phyloP scores from a whole-genome alignment of 2,113 vertebrate species.

The Clarias magur region DNA sequence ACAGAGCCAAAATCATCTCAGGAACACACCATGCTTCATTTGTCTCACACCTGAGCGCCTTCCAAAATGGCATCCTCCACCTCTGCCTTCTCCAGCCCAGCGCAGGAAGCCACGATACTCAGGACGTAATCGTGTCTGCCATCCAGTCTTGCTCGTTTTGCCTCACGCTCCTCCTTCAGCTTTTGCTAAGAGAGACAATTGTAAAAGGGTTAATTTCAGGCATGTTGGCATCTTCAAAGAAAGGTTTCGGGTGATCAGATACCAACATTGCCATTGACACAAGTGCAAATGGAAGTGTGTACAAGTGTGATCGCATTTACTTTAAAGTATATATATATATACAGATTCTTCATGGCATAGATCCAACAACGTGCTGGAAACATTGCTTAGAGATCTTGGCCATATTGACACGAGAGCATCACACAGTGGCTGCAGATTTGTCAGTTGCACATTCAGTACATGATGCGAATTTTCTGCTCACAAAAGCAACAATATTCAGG shows the following conservation, averaged over 20 bases:
- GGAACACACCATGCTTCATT: background rate
- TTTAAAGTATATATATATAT: too few relatives aligned
- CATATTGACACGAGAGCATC: too few relatives aligned
- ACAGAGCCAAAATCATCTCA: background rate
- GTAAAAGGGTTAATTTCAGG: background rate
- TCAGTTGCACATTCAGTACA: too few relatives aligned
- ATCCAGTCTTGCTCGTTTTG: conserved; percentile 84
- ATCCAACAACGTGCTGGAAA: too few relatives aligned
- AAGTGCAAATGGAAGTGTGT: background rate
- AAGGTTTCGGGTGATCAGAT: background rate
- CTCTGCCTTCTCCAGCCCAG: conserved; percentile 81
- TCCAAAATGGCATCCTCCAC: conserved; percentile 91
- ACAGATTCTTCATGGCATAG: too few relatives aligned
- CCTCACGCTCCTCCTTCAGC: conserved; percentile 89
- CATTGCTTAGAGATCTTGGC: too few relatives aligned
- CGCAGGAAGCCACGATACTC: conserved; percentile 80
- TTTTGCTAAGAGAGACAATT: conserved; percentile 81
- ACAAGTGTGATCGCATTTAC: background rate
- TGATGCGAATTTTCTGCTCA: too few relatives aligned
- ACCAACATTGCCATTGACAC: background rate
- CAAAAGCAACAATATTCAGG: too few relatives aligned
- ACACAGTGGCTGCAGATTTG: too few relatives aligned
- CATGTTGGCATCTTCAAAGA: background rate
- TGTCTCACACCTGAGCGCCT: conserved; percentile 79
- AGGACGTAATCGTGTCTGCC: conserved; percentile 86